phyloP scores from a whole-genome alignment of 2,113 vertebrate genomes.

The Hydrochoerus hydrochaeris region DNA sequence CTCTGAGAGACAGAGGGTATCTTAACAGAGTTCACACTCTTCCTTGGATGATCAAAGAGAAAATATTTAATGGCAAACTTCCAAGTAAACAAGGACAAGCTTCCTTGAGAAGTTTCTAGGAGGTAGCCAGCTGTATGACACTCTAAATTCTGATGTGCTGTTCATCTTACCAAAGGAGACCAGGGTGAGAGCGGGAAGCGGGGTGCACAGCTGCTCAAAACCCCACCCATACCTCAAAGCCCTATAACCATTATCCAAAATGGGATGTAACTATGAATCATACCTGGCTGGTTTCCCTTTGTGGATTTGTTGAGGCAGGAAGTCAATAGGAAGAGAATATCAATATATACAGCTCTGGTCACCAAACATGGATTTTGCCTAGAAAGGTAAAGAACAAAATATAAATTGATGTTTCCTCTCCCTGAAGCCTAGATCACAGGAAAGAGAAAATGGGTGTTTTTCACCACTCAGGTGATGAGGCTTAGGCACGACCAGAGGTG shows the following conservation, averaged over 20 bases:
- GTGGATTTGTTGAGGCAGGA: constrained; percentile 79
- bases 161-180: constrained; percentile 25
- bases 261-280: constrained; percentile 19
- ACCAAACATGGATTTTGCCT: constrained; percentile 94
- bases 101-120: constrained; percentile 16
- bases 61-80: constrained; percentile 41
- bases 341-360: constrained; percentile 93
- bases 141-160: background rate
- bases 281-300: constrained; percentile 77
- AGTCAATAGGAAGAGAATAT: constrained; percentile 90
- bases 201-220: background rate
- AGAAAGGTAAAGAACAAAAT: constrained; percentile 73
- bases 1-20: constrained; percentile 50
- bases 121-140: background rate
- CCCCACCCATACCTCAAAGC: constrained; percentile 15
- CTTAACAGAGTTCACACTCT: background rate
- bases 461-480: background rate
- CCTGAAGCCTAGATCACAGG: background rate
- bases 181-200: background rate
- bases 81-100: constrained; percentile 37
- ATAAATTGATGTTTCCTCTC: constrained; percentile 34
- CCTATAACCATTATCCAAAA: constrained; percentile 35
- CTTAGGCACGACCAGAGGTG: background rate
- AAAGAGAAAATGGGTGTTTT: constrained; percentile 26
- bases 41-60: constrained; percentile 38